A percentile compares a stretch with the other conserved stretches of the same genome.
Evolutionary conservation across 2,797 vertebrate species (phyloP).

Genomic region (Gephyroberyx darwinii): DNA sequence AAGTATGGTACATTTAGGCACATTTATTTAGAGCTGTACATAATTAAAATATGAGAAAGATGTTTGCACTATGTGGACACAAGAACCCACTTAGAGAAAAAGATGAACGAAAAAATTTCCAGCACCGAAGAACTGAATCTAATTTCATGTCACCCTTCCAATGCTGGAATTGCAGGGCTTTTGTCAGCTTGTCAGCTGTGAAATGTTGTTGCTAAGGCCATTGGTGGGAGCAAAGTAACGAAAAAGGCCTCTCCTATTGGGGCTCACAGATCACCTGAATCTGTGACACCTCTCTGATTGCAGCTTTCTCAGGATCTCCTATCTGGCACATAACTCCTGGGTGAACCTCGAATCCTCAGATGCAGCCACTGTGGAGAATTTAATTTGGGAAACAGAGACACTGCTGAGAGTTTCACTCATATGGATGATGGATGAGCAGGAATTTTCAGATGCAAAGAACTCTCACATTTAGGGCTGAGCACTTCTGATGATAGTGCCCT

Average conservation of each 20-base stretch:
- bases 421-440: conserved; percentile 73
- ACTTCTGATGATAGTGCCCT: conserved; percentile 56
- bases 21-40: conserved; percentile 41
- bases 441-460: conserved; percentile 66
- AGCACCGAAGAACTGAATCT: not conserved
- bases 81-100: not conserved
- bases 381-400: conserved; percentile 71
- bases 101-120: not conserved
- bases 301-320: conserved; percentile 57
- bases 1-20: conserved; percentile 33
- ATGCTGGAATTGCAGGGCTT: conserved; percentile 17
- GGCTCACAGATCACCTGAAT: conserved; percentile 62
- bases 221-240: conserved; percentile 22
- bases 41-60: conserved; percentile 36
- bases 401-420: conserved; percentile 59
- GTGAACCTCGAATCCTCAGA: conserved; percentile 54
- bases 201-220: conserved; percentile 32
- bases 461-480: conserved; percentile 61
- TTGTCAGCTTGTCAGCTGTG: conserved; percentile 45
- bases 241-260: conserved; percentile 19
- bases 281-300: conserved; percentile 63
- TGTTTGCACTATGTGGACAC: conserved; percentile 34
- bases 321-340: conserved; percentile 60
- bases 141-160: conserved; percentile 15
- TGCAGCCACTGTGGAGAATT: conserved; percentile 71